A percentile compares a stretch with the other conserved stretches of the same genome.
Conservation (phyloP, 2,888 invertebrate species). For the Tryphoninae sp. region DNA sequence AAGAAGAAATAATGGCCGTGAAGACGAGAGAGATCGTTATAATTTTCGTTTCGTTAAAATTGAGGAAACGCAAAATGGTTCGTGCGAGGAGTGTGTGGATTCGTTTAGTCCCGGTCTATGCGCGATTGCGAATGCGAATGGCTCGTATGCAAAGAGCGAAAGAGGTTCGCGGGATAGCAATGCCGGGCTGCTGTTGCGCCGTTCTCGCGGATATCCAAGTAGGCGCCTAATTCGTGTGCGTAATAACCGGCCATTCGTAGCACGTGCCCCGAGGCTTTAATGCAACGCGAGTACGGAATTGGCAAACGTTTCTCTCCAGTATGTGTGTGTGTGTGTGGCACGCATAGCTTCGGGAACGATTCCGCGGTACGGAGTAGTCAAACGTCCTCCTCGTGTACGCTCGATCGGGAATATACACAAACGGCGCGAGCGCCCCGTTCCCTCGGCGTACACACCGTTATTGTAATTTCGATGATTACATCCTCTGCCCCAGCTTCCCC, state of each 20-base stretch:
- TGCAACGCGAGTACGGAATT: slow-evolving; percentile 64
- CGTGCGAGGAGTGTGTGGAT: slow-evolving; percentile 10
- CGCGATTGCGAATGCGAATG: slow-evolving; percentile 43
- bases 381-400: slow-evolving; percentile 14
- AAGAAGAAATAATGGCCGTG: background rate
- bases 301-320: slow-evolving; percentile 60
- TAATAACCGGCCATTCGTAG: slow-evolving; percentile 73
- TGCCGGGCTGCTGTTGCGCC: slow-evolving; percentile 31
- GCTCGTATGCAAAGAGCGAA: slow-evolving; percentile 56
- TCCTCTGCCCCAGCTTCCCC: slow-evolving; percentile 6
- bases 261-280: slow-evolving; percentile 72
- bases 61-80: too few species aligned
- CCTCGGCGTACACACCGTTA: slow-evolving; percentile 47
- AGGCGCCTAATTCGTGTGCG: slow-evolving; percentile 71
- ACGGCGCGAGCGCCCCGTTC: slow-evolving; percentile 24
- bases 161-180: slow-evolving; percentile 37
- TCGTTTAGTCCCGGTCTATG: slow-evolving; percentile 15
- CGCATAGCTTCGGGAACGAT: slow-evolving; percentile 34
- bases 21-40: too few species aligned
- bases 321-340: slow-evolving; percentile 10
- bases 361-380: slow-evolving; percentile 34
- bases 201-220: slow-evolving; percentile 59
- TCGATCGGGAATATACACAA: slow-evolving; percentile 25
- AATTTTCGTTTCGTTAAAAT: background rate
- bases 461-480: slow-evolving; percentile 61